Percentiles rank a stretch among this genome's conserved stretches.
Conservation (phyloP, 1,140 invertebrate genomes). For the Pogonomyrmex barbatus region DNA sequence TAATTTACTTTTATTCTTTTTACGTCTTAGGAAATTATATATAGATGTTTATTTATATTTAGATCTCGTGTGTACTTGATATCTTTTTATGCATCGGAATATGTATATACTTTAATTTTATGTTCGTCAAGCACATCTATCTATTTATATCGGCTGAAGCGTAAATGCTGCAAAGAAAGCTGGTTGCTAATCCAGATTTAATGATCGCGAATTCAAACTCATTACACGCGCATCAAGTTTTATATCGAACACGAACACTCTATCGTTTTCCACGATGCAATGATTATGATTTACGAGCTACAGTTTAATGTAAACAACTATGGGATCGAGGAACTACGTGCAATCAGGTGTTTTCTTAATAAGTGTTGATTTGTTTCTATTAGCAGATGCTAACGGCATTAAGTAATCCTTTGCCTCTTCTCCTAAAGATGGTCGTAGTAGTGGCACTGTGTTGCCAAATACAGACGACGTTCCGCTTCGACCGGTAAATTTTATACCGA, state of each 20-base stretch:
- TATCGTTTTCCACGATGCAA: background rate
- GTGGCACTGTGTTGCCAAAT: conserved; percentile 16
- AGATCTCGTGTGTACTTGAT: background rate
- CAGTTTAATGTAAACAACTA: conserved; percentile 56
- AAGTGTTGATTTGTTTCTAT: conserved; percentile 63
- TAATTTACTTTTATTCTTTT: background rate
- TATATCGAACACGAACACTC: background rate
- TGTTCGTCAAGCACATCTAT: background rate
- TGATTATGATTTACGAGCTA: conserved; percentile 51
- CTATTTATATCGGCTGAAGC: conserved; percentile 33
- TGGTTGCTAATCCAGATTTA: conserved; percentile 45
- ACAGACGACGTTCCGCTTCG: background rate
- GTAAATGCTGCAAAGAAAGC: conserved; percentile 42
- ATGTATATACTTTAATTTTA: background rate
- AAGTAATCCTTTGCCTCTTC: conserved; percentile 40
- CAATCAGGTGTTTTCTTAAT: conserved; percentile 63
- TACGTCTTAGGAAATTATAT: background rate
- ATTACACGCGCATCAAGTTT: conserved; percentile 32
- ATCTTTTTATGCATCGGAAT: background rate
- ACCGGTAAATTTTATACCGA: conserved; percentile 22
- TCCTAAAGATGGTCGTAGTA: conserved; percentile 7
- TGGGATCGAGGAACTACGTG: background rate
- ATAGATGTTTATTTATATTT: conserved; percentile 22
- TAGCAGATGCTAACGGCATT: conserved; percentile 55
- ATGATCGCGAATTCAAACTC: conserved; percentile 30